Evolutionary conservation across 23 tunicate genomes (phyloP), one percentile per base, ranked within the genome.

Genomic region (Trididemnum nubilum): DNA sequence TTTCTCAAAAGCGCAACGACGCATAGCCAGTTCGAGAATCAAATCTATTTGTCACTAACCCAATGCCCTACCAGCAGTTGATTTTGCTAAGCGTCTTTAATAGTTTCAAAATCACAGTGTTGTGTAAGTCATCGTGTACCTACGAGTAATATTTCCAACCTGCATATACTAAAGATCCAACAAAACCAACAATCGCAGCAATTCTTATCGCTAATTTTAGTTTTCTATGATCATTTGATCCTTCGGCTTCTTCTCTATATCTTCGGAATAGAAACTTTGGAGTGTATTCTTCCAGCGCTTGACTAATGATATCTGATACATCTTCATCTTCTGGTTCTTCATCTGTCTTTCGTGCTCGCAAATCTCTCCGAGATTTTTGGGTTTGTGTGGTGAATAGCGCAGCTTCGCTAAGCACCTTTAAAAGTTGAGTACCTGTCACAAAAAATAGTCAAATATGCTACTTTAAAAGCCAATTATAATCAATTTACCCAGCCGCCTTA

Each of bases 321-420:
- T 80, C 83, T 2, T 80, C 83, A 23, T 80, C 83, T 36, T 80
- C 83, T 5, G 83, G 73, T 2, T 80, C 83, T 80, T 80, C 83
- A 18, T 63, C 83, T 33, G 57, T 63, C 31, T 80, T 64, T 30
- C 40, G 67, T 2, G 35, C n/a, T 52, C 40, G 24, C 3, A 49
- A 24, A 9, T 57, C 67, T 15, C 82, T 24, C 3, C 39, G 51
- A 2, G 70, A 24, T 63, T 80, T 80, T 27, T 7, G 36, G 18
- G 54, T 35, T 33, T 29, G 73, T 2, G 19, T 64, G 32, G 70
- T 36, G 9, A 80, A 63, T 19, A 80, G 2, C 22, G 58, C 73
- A 4, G 73, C 83, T 24, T 80, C 30, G 35, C 73, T 80, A 2
- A 51, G 4, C 3, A 73, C 83, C 27, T 35, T 35, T 19, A 63